Evolutionary conservation across 1,140 invertebrate species (phyloP), one percentile per base, ranked within the genome.

Genomic region (Hylyphantes graminicola): DNA sequence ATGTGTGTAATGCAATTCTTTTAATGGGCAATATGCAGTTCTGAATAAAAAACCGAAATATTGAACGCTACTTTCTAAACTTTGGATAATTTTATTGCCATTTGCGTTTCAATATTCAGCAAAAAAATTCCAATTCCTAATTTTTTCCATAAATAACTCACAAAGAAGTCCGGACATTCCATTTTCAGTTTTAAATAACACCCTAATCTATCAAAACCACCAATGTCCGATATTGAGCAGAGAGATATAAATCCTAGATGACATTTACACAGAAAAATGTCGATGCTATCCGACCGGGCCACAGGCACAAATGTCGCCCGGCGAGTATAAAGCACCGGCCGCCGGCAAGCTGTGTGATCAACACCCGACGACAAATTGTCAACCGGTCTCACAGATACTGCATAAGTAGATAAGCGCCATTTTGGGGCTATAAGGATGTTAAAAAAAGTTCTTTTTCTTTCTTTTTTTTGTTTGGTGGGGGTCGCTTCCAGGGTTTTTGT

Each of bases 291-390:
- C 77, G 55, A 57, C 50, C 21, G 64, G 64, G 77, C 77, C 77
- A 80, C 55, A 19, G 79, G 79, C 12, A 61, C 79, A 67, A 21
- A n/a, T 80, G 77, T 80, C 77, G 63, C 63, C 77, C 61, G 35
- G 35, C 13, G 57, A 80, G 53, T 68, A 80, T 55, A 48, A 21
- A n/a, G 19, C 21, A 2, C 67, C 13, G 55, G 57, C 79, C 68
- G 57, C 13, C n/a, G 68, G 74, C 57, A 78, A 64, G 15, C 67
- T 53, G 77, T 50, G 21, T 80, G 64, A 70, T 70, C 68, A 80
- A 70, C 65, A 70, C 68, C 67, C 79, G 67, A 81, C 79, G 79
- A 81, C 79, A 81, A 81, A 81, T 81, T 81, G 79, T 81, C 79
- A 81, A 81, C 67, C 79, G 77, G 70, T 80, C 35, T 35, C 77